Conservation (phyloP, 2,888 invertebrate species). For the Anoncus sp. region DNA sequence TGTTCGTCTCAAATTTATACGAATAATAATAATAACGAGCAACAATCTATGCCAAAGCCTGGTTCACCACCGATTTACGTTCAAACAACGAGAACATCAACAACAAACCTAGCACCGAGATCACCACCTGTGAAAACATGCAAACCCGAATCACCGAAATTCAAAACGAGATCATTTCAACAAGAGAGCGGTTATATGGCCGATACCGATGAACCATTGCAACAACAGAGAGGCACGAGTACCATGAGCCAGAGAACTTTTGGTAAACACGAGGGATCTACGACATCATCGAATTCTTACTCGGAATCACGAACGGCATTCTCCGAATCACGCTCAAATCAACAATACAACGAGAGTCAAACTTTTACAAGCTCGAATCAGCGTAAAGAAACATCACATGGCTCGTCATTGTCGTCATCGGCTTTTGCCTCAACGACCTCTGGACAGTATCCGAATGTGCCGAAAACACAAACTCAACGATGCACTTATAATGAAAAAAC, state of each 20-base stretch:
- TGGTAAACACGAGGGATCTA: constrained; percentile 75
- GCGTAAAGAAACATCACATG: constrained; percentile 70
- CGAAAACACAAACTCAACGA: constrained; percentile 74
- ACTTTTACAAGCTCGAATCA: constrained; percentile 75
- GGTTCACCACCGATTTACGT: constrained; percentile 81
- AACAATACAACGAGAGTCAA: constrained; percentile 78
- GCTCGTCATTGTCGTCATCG: constrained; percentile 37
- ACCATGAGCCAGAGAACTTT: constrained; percentile 70
- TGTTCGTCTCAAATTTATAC: constrained; percentile 63
- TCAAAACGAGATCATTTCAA: constrained; percentile 83
- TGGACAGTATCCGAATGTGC: constrained; percentile 37
- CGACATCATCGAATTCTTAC: constrained; percentile 70
- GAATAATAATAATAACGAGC: constrained; percentile 67
- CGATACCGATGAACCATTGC: constrained; percentile 88
- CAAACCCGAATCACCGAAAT: constrained; percentile 84
- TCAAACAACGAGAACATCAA: constrained; percentile 73
- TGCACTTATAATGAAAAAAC: constrained; percentile 78
- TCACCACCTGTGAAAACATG: constrained; percentile 71
- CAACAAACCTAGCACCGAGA: constrained; percentile 76
- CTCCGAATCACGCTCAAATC: constrained; percentile 77
- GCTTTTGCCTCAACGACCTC: constrained; percentile 48
- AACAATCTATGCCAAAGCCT: constrained; percentile 75
- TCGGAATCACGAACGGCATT: constrained; percentile 76
- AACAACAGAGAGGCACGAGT: constrained; percentile 65
- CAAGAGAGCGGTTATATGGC: constrained; percentile 88